These are phyloP conservation scores for Amiota communis DNA, from an alignment of 2,888 invertebrate genomes.

Conservation along the genomic window DNA sequence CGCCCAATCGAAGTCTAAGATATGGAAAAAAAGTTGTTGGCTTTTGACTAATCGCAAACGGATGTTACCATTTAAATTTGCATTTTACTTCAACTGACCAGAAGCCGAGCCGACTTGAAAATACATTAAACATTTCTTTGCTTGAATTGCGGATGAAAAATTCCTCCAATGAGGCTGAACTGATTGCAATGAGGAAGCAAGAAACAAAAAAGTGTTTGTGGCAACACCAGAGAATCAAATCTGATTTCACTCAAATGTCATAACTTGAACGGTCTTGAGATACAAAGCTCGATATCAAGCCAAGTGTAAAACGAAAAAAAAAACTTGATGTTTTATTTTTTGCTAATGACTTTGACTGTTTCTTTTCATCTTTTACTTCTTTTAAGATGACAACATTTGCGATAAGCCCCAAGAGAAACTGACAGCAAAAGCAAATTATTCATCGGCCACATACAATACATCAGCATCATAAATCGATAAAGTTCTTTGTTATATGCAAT, in stretches of 20 bases:
- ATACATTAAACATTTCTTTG: constrained; percentile 21
- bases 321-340: neutral
- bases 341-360: neutral
- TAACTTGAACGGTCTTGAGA: neutral
- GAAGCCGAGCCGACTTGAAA: neutral
- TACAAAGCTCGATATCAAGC: neutral
- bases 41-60: constrained; percentile 52
- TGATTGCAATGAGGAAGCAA: constrained; percentile 24
- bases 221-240: neutral
- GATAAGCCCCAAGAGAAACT: constrained; percentile 11
- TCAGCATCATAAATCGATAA: constrained; percentile 20
- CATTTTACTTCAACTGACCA: constrained; percentile 50
- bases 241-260: neutral
- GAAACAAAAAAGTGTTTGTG: neutral
- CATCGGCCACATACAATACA: neutral
- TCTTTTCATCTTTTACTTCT: neutral
- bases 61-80: constrained; percentile 64
- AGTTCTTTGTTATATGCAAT: neutral
- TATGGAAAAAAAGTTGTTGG: neutral
- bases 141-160: neutral
- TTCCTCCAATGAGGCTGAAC: neutral
- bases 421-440: constrained; percentile 21
- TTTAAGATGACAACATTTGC: constrained; percentile 22
- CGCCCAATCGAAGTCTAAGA: neutral
- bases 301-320: neutral